A percentile compares a stretch with the other conserved stretches of the same genome.
Conservation (phyloP, 92 coral and sea anemone species). For the Epizoanthus rinbou region DNA sequence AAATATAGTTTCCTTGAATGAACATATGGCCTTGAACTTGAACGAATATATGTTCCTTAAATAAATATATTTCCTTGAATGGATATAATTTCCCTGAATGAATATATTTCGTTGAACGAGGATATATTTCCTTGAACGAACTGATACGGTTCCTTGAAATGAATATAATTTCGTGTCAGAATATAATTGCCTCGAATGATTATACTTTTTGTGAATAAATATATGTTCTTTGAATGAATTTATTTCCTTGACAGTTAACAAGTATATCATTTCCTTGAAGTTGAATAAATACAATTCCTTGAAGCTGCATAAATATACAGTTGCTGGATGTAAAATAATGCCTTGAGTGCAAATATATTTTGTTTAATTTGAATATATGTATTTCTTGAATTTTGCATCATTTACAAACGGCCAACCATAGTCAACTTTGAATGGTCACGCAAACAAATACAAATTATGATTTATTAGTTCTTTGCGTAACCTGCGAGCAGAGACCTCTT, state of each 20-base stretch:
- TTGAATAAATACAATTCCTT: neutral
- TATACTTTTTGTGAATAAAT: too few species aligned
- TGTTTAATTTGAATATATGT: conserved; percentile 2
- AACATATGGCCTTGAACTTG: conserved; percentile 24
- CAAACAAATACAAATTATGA: neutral
- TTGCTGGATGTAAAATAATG: conserved; percentile 19
- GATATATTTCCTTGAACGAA: neutral
- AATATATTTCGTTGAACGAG: conserved; percentile 1
- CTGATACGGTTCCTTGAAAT: too few species aligned
- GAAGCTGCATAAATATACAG: too few species aligned
- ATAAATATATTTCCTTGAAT: conserved; percentile 12
- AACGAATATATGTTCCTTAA: neutral
- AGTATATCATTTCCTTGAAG: too few species aligned
- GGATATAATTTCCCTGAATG: neutral
- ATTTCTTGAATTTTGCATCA: neutral
- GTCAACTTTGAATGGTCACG: conserved; percentile 10
- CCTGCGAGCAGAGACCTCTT: too few species aligned
- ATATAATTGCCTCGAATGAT: too few species aligned
- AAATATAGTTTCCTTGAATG: conserved; percentile 15
- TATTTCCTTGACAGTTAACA: too few species aligned
- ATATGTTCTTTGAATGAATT: too few species aligned
- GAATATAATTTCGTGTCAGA: too few species aligned
- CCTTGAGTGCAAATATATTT: conserved; percentile 2
- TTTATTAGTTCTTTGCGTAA: too few species aligned
- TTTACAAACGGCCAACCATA: neutral